phyloP scores from a whole-genome alignment of 1,140 invertebrate species.

The Brachionus manjavacas region DNA sequence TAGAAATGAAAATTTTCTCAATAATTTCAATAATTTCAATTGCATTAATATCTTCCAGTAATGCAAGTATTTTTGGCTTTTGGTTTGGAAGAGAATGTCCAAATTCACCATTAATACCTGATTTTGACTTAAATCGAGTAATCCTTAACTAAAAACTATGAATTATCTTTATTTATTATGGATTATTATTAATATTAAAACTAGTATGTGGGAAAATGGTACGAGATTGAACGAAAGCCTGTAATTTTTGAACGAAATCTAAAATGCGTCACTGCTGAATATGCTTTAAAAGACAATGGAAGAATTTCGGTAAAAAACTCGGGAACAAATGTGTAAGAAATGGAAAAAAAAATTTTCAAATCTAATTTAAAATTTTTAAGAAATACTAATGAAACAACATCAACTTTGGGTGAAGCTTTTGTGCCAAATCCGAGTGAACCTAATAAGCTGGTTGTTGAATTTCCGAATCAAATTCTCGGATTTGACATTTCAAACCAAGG shows the following conservation, averaged over 20 bases:
- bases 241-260: not conserved
- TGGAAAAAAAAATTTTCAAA: too few relatives aligned
- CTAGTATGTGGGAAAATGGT: conserved; percentile 35
- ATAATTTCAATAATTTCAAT: not conserved
- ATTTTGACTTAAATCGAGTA: not conserved
- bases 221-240: conserved; percentile 15
- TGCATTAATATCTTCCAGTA: not conserved
- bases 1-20: not conserved
- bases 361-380: not conserved
- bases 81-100: not conserved
- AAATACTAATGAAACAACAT: not conserved
- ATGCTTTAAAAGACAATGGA: not conserved
- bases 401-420: not conserved
- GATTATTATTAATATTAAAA: not conserved
- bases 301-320: conserved; percentile 1
- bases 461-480: not conserved
- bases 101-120: not conserved
- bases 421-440: conserved; percentile 14
- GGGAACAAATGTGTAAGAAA: not conserved
- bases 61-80: not conserved
- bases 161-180: too few relatives aligned
- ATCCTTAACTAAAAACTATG: not conserved
- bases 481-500: not conserved
- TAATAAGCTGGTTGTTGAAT: conserved; percentile 29
- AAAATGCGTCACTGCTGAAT: conserved; percentile 32